Percentiles rank a stretch among this genome's conserved stretches.
phyloP scores from a whole-genome alignment of 2,113 vertebrate species.

The Ailuropoda melanoleuca region DNA sequence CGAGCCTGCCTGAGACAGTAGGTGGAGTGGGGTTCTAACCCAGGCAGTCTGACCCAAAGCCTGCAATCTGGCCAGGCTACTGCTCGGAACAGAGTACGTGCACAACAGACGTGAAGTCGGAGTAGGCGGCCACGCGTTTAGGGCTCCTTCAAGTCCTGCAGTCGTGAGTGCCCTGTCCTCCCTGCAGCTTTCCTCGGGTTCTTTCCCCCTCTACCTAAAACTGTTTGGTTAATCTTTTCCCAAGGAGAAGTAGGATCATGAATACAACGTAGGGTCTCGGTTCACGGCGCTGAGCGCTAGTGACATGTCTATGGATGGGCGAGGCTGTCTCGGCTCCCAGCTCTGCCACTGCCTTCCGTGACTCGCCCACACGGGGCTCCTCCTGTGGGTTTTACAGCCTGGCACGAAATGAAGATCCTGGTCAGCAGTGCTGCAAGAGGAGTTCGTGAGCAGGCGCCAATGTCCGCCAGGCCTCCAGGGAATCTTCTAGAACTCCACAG shows the following conservation, averaged over 20 bases:
- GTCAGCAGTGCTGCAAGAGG: slow-evolving; percentile 63
- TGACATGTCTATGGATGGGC: slow-evolving; percentile 58
- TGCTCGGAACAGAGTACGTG: neutral
- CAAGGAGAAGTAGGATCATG: slow-evolving; percentile 60
- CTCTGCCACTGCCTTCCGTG: slow-evolving; percentile 67
- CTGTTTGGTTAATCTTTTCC: neutral
- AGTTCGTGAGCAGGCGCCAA: slow-evolving; percentile 72
- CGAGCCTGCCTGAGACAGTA: neutral
- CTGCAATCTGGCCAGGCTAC: neutral
- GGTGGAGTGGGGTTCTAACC: neutral
- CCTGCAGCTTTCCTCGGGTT: neutral
- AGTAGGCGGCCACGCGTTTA: too few relatives aligned
- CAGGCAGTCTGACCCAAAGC: neutral
- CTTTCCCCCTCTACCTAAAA: neutral
- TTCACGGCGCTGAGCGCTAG: neutral
- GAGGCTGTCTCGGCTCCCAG: slow-evolving; percentile 70
- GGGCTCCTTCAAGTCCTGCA: rapidly evolving
- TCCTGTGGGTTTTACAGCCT: slow-evolving; percentile 69
- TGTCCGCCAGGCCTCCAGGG: slow-evolving; percentile 6
- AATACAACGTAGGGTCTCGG: slow-evolving; percentile 42
- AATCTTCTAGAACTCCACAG: slow-evolving; percentile 70
- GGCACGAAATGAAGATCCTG: slow-evolving; percentile 71
- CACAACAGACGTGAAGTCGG: neutral
- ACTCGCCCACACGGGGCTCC: slow-evolving; percentile 73
- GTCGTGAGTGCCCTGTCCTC: neutral